Evolutionary conservation across 2,797 vertebrate genomes (phyloP).

Genomic region (Crocodylus rhombifer): DNA sequence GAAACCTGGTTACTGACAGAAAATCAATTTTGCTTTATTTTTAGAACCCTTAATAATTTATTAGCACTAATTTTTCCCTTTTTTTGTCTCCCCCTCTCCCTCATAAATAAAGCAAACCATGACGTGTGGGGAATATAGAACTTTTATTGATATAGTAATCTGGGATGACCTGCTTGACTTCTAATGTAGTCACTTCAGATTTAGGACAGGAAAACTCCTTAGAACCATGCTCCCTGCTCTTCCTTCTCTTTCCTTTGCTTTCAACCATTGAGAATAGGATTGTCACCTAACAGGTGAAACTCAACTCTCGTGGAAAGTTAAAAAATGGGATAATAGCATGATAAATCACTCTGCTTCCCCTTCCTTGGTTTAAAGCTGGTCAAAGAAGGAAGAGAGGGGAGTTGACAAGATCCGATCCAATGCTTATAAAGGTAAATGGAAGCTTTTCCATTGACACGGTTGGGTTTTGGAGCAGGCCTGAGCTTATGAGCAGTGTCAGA

Average conservation of each 20-base stretch:
- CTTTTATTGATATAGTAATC: not conserved
- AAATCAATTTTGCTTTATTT: not conserved
- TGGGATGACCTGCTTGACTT: not conserved
- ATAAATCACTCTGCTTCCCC: not conserved
- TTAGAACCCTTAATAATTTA: not conserved
- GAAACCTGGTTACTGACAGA: not conserved
- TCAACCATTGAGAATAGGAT: not conserved
- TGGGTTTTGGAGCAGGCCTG: not conserved
- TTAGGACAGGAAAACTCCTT: not conserved
- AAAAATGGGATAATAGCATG: not conserved
- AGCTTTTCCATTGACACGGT: not conserved
- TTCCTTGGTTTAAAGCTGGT: not conserved
- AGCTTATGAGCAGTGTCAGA: not conserved
- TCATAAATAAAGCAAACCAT: rapidly evolving
- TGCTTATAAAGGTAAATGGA: not conserved
- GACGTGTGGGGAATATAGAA: not conserved
- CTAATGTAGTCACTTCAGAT: not conserved
- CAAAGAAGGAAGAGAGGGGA: not conserved
- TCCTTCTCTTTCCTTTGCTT: not conserved
- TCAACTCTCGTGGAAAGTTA: not conserved
- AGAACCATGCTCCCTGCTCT: rapidly evolving
- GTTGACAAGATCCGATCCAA: not conserved
- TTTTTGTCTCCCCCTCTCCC: not conserved
- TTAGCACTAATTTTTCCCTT: not conserved
- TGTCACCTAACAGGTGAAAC: not conserved